Percentiles rank a stretch among this genome's conserved stretches.
phyloP scores from a whole-genome alignment of 2,113 vertebrate species.

The Erythrocercus mccallii region DNA sequence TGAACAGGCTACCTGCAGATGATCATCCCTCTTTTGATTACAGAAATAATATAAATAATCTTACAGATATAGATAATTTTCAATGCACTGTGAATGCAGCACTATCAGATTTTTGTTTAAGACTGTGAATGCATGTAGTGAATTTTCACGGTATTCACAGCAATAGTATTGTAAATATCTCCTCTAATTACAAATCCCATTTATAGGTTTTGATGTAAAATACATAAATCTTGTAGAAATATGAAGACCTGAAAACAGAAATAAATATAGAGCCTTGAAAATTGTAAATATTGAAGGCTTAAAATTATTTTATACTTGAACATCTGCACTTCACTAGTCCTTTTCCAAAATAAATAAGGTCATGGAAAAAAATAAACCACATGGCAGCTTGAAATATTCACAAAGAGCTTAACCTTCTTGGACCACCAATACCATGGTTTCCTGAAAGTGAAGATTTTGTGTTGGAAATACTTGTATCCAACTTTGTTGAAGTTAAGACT shows the following conservation, averaged over 20 bases:
- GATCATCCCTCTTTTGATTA: background rate
- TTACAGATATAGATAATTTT: background rate
- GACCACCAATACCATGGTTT: background rate
- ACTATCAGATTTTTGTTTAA: background rate
- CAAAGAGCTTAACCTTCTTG: conserved; percentile 18
- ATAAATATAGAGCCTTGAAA: background rate
- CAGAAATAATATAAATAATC: background rate
- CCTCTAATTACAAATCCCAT: background rate
- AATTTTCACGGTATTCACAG: background rate
- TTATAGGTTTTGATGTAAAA: conserved; percentile 6
- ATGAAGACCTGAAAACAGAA: background rate
- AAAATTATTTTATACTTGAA: background rate
- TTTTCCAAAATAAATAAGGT: conserved; percentile 50
- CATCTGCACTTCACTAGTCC: conserved; percentile 11
- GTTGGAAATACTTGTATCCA: conserved; percentile 21
- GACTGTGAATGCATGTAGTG: background rate
- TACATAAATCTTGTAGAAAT: background rate
- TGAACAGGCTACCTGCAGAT: background rate
- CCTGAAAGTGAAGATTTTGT: background rate
- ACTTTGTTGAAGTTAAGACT: conserved; percentile 17
- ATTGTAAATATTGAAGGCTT: background rate
- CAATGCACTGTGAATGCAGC: background rate
- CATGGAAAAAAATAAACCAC: conserved; percentile 25
- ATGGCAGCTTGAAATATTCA: conserved; percentile 39
- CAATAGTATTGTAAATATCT: background rate